Percentiles rank a stretch among this genome's conserved stretches.
Conservation (phyloP, 2,113 vertebrate genomes). For the Neodon shergylaensis region DNA sequence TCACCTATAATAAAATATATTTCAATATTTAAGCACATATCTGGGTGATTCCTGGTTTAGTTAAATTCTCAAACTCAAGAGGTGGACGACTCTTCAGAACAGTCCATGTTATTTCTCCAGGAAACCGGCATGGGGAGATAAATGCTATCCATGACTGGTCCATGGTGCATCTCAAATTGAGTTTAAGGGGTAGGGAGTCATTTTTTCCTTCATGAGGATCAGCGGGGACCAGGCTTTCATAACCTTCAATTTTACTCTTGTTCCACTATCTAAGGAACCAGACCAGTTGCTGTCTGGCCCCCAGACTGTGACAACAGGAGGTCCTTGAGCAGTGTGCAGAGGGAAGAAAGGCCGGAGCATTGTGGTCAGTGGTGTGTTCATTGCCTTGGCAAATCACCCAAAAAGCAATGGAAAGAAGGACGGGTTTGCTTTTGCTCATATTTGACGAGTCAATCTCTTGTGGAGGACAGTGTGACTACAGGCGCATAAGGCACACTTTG, state of each 20-base stretch:
- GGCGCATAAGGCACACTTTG: too few relatives aligned
- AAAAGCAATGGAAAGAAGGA: background rate
- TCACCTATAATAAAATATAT: background rate
- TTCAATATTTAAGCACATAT: background rate
- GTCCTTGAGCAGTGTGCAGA: background rate
- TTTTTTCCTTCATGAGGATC: constrained; percentile 49
- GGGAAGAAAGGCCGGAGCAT: background rate
- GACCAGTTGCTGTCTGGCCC: background rate
- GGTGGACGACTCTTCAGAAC: background rate
- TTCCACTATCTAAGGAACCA: constrained; percentile 1
- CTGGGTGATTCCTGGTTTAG: background rate
- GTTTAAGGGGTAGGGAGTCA: background rate
- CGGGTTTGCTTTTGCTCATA: background rate
- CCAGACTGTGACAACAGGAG: background rate
- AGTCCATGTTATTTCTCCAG: background rate
- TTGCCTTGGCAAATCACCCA: background rate
- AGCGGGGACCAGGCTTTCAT: background rate
- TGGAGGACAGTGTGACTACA: too few relatives aligned
- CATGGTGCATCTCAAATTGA: constrained; percentile 54
- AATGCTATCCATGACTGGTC: background rate
- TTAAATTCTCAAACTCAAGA: background rate
- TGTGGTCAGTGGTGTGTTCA: background rate
- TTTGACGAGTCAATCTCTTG: background rate
- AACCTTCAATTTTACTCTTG: constrained; percentile 15
- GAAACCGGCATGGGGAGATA: background rate